phyloP scores from a whole-genome alignment of 2,113 vertebrate species.

The Saguinus imperator region DNA sequence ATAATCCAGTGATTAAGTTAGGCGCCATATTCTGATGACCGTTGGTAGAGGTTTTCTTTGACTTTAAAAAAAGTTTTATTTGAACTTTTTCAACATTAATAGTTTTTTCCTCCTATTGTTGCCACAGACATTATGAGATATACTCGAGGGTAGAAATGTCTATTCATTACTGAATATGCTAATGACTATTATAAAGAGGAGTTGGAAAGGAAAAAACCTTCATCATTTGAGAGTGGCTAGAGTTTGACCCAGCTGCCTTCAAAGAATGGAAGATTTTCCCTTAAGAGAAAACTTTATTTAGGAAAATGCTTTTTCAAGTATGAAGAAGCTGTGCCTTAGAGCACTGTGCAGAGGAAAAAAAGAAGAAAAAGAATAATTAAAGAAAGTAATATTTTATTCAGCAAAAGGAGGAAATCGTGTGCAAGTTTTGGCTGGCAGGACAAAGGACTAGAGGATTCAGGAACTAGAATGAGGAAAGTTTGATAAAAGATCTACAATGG shows the following conservation, averaged over 20 bases:
- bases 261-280: not conserved
- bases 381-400: not conserved
- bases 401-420: not conserved
- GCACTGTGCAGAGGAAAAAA: not conserved
- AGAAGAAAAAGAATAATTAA: not conserved
- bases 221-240: not conserved
- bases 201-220: not conserved
- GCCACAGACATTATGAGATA: not conserved
- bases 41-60: not conserved
- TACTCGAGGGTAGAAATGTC: not conserved
- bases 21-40: not conserved
- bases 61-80: not conserved
- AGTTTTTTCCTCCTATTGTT: not conserved
- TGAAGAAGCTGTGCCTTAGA: not conserved
- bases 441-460: not conserved
- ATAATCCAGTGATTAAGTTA: not conserved
- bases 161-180: not conserved
- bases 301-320: not conserved
- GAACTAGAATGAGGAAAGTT: not conserved
- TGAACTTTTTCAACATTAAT: not conserved
- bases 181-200: not conserved
- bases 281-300: not conserved
- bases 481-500: not conserved
- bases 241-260: not conserved
- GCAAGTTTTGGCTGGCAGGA: not conserved